Conservation (phyloP, 2,888 invertebrate species). For the Drosophila neoperkinsi region DNA sequence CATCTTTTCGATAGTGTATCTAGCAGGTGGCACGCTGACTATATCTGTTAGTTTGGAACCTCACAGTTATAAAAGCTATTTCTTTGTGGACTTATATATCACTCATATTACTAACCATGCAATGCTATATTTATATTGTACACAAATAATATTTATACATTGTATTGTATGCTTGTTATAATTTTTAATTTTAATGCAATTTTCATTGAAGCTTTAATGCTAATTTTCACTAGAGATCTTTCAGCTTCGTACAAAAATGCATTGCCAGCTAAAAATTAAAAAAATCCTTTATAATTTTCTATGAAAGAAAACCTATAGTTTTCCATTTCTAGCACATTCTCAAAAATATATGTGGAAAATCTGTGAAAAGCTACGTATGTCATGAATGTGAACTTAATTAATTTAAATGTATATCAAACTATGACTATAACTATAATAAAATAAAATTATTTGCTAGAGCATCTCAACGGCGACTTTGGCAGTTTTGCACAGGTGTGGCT, state of each 20-base stretch:
- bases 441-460: slow-evolving; percentile 12
- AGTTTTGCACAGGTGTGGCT: not conserved
- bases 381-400: not conserved
- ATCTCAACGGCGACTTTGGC: slow-evolving; percentile 28
- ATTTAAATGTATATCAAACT: not conserved
- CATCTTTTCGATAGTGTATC: slow-evolving; percentile 5
- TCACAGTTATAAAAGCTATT: not conserved
- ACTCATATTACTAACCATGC: too few relatives aligned
- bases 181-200: too few relatives aligned
- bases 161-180: not conserved
- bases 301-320: too few relatives aligned
- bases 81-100: too few relatives aligned
- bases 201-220: too few relatives aligned
- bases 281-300: too few relatives aligned
- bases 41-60: not conserved
- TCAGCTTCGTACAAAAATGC: not conserved
- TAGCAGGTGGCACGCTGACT: not conserved
- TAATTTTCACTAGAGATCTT: not conserved
- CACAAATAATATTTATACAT: not conserved
- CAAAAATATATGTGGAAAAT: not conserved
- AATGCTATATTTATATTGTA: not conserved
- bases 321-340: not conserved
- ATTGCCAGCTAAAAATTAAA: not conserved
- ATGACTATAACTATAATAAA: not conserved
- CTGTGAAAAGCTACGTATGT: not conserved